These are phyloP conservation scores for Apis dorsata DNA, from an alignment of 1,140 invertebrate genomes.

Conservation along the genomic window DNA sequence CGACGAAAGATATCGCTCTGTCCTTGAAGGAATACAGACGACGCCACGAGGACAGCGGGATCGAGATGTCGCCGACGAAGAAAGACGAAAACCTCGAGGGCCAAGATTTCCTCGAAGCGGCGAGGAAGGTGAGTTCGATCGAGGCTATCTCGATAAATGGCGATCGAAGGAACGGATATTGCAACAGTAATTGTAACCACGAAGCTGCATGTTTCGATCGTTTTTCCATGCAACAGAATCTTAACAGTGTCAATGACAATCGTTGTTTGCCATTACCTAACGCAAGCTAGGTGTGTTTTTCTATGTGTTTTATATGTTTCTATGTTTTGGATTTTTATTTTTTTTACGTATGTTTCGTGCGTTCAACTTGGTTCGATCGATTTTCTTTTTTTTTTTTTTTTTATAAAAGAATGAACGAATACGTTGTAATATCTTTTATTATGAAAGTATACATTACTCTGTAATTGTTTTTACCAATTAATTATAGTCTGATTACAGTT, in stretches of 20 bases:
- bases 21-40: slow-evolving; percentile 42
- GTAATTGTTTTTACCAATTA: not conserved
- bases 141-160: slow-evolving; percentile 29
- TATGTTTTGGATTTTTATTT: not conserved
- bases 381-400: not conserved
- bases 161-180: slow-evolving; percentile 18
- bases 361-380: not conserved
- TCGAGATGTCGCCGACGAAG: slow-evolving; percentile 64
- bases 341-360: not conserved
- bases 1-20: slow-evolving; percentile 22
- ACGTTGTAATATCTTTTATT: not conserved
- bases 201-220: slow-evolving; percentile 26
- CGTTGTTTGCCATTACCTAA: slow-evolving; percentile 39
- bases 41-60: slow-evolving; percentile 64
- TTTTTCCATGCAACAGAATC: slow-evolving; percentile 27
- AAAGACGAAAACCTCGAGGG: slow-evolving; percentile 61
- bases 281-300: slow-evolving; percentile 27
- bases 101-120: slow-evolving; percentile 70
- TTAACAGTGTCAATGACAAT: slow-evolving; percentile 39
- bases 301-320: slow-evolving; percentile 3
- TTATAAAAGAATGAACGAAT: not conserved
- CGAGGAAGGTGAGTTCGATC: slow-evolving; percentile 76
- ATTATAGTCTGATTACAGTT: not conserved
- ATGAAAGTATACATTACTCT: too few species aligned
- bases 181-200: slow-evolving; percentile 39